A percentile compares a stretch with the other conserved stretches of the same genome.
Evolutionary conservation across 2,113 vertebrate species (phyloP).

Genomic region (Myxocyprinus asiaticus): DNA sequence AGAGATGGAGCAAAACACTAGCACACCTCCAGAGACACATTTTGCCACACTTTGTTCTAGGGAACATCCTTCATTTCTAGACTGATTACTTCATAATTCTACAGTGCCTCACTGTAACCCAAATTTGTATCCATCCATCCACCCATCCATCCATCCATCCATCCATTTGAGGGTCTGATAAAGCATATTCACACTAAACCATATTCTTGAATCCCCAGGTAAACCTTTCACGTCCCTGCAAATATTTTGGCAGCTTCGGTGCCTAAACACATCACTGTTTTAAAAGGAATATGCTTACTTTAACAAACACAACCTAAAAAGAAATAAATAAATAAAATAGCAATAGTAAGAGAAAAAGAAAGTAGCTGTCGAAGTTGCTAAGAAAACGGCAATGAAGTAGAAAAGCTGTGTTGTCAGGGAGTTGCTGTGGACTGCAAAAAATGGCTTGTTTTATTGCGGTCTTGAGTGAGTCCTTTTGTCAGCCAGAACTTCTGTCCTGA

Average conservation of each 20-base stretch:
- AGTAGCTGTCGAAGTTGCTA: slow-evolving; percentile 49
- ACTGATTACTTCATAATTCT: too few species aligned
- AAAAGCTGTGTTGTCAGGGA: slow-evolving; percentile 53
- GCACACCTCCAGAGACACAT: slow-evolving; percentile 41
- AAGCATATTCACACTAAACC: not conserved
- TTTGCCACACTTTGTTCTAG: slow-evolving; percentile 33
- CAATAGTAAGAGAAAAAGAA: not conserved
- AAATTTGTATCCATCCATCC: too few species aligned
- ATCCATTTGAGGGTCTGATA: not conserved
- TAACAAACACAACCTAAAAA: slow-evolving; percentile 4
- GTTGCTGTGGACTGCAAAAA: slow-evolving; percentile 58
- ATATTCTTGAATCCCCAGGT: not conserved
- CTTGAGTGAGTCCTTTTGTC: slow-evolving; percentile 76
- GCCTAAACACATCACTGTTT: not conserved
- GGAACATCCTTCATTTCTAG: slow-evolving; percentile 28
- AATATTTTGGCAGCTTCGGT: not conserved
- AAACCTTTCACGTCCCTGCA: not conserved
- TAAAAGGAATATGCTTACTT: not conserved
- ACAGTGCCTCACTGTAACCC: too few species aligned
- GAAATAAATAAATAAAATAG: not conserved
- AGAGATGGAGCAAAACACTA: slow-evolving; percentile 5
- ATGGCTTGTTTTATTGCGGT: slow-evolving; percentile 62
- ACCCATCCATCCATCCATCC: too few species aligned
- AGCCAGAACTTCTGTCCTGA: slow-evolving; percentile 66
- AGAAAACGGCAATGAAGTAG: slow-evolving; percentile 43